These are phyloP conservation scores for Zosterops borbonicus DNA, from an alignment of 2,113 vertebrate genomes.

Conservation along the genomic window DNA sequence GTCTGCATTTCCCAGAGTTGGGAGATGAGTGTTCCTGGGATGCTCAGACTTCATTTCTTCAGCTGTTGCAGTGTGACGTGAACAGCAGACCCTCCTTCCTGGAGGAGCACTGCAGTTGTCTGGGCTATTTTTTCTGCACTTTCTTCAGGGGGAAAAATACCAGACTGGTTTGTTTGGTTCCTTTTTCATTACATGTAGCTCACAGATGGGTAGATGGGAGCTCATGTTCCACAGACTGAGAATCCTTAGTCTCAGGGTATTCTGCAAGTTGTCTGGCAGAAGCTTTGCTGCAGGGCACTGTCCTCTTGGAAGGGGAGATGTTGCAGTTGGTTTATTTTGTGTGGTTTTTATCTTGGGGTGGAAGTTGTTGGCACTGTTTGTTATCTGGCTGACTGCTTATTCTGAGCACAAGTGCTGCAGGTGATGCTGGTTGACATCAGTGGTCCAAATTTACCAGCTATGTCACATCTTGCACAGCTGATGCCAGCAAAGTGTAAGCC, in stretches of 20 bases:
- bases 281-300: not conserved
- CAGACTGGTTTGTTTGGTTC: not conserved
- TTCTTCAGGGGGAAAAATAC: not conserved
- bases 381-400: not conserved
- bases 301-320: not conserved
- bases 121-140: not conserved
- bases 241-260: not conserved
- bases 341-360: not conserved
- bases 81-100: not conserved
- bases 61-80: not conserved
- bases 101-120: not conserved
- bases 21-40: not conserved
- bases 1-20: not conserved
- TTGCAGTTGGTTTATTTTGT: not conserved
- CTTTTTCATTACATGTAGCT: not conserved
- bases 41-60: not conserved
- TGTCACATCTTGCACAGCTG: not conserved
- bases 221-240: not conserved
- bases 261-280: not conserved
- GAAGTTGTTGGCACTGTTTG: not conserved
- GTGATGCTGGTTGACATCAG: constrained; percentile 20
- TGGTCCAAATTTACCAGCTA: not conserved
- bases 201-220: not conserved
- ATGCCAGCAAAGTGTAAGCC: not conserved
- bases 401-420: not conserved